Conservation (phyloP, 37 sponge, comb jelly and placozoan genomes). For the Bolinopsis microptera region DNA sequence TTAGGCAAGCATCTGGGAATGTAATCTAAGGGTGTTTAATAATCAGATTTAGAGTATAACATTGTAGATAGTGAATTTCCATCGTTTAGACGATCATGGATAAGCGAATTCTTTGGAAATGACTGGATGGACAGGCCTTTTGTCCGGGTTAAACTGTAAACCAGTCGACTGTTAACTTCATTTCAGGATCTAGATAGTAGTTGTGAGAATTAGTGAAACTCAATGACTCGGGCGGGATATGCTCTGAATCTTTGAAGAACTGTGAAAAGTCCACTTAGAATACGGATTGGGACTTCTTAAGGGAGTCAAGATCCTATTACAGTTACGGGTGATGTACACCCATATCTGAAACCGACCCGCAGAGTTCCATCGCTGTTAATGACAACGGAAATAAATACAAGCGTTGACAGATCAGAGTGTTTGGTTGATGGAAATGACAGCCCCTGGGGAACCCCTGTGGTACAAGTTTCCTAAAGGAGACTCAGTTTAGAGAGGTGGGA, state of each 20-base stretch:
- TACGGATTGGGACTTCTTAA: constrained; percentile 56
- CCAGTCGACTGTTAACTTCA: background rate
- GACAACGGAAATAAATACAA: background rate
- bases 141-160: background rate
- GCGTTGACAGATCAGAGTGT: constrained; percentile 7
- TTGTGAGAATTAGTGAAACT: background rate
- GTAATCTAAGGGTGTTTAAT: background rate
- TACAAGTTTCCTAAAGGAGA: constrained; percentile 49
- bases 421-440: background rate
- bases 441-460: constrained; percentile 68
- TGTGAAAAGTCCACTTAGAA: no score
- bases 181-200: background rate
- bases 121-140: background rate
- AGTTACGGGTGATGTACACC: constrained; percentile 4
- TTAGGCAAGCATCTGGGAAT: background rate
- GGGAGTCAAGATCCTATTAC: background rate
- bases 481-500: constrained; percentile 61
- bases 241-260: background rate
- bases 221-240: background rate
- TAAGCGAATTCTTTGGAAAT: background rate
- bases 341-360: background rate
- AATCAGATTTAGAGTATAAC: background rate
- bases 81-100: background rate
- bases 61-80: background rate
- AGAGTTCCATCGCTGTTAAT: constrained; percentile 54